phyloP scores from a whole-genome alignment of 2,113 vertebrate species.

The Okapia johnstoni region DNA sequence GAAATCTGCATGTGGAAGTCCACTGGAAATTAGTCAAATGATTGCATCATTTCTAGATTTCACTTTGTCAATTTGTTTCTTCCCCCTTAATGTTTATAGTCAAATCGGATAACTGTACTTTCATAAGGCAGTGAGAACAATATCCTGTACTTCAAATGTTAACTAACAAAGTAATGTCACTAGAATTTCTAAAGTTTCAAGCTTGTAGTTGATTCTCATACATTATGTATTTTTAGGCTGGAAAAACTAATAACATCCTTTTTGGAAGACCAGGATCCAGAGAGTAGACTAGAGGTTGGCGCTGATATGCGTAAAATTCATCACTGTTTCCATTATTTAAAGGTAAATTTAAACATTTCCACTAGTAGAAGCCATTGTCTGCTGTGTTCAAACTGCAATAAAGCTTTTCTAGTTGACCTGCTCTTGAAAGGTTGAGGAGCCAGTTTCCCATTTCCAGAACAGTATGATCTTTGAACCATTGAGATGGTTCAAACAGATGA shows the following conservation, averaged over 20 bases:
- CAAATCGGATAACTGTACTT: neutral
- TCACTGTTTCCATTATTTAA: conserved; percentile 87
- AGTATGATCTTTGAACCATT: neutral
- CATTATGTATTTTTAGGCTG: conserved; percentile 84
- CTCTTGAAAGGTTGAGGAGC: neutral
- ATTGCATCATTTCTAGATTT: neutral
- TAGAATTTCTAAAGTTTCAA: neutral
- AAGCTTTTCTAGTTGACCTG: neutral
- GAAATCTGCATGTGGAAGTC: neutral
- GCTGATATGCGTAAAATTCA: conserved; percentile 94
- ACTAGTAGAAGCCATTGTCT: neutral
- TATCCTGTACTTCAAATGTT: neutral
- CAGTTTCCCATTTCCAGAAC: neutral
- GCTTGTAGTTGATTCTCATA: conserved; percentile 16
- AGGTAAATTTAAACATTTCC: conserved; percentile 82
- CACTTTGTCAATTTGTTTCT: neutral
- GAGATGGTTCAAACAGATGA: neutral
- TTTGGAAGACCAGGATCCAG: conserved; percentile 87
- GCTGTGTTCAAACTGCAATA: neutral
- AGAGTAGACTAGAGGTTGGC: conserved; percentile 86
- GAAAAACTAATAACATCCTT: conserved; percentile 84
- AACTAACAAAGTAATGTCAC: neutral
- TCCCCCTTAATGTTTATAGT: neutral
- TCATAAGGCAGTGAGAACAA: neutral
- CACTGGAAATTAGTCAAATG: neutral